Percentiles rank a stretch among this genome's conserved stretches.
Evolutionary conservation across 2,797 vertebrate species (phyloP).

Genomic region (Chaenodraco wilsoni): DNA sequence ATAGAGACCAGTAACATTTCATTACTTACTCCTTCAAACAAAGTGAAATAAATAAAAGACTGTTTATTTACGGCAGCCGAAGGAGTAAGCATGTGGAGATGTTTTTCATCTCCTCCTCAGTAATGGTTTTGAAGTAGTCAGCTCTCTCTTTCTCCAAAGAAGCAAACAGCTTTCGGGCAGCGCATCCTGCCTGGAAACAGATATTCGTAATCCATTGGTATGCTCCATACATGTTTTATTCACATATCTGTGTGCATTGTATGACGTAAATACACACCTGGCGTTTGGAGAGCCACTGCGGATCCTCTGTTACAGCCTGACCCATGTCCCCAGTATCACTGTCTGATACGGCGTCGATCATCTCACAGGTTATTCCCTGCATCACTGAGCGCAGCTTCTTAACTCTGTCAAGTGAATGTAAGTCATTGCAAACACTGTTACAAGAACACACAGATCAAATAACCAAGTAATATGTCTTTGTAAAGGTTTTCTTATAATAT

Average conservation of each 20-base stretch:
- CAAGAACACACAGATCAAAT: neutral
- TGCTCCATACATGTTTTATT: neutral
- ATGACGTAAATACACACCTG: conserved; percentile 52
- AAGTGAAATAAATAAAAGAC: neutral
- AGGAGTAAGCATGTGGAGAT: conserved; percentile 71
- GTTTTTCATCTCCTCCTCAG: conserved; percentile 61
- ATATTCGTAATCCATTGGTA: neutral
- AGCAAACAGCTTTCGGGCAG: conserved; percentile 70
- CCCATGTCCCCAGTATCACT: conserved; percentile 48
- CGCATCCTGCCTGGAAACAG: conserved; percentile 69
- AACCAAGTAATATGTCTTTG: no score
- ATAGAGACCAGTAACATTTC: neutral
- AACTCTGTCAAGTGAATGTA: conserved; percentile 21
- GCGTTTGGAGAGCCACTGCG: conserved; percentile 67
- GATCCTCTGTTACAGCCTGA: conserved; percentile 53
- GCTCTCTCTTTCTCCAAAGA: conserved; percentile 60
- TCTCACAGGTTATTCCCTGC: conserved; percentile 76
- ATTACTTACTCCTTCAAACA: neutral
- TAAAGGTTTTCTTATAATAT: neutral
- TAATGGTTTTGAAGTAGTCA: conserved; percentile 72
- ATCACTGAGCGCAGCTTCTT: conserved; percentile 72
- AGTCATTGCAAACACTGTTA: neutral
- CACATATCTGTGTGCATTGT: neutral
- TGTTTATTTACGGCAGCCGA: conserved; percentile 71
- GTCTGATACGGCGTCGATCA: conserved; percentile 60